Conservation (phyloP, 2,888 invertebrate species). For the Ariolimax columbianus region DNA sequence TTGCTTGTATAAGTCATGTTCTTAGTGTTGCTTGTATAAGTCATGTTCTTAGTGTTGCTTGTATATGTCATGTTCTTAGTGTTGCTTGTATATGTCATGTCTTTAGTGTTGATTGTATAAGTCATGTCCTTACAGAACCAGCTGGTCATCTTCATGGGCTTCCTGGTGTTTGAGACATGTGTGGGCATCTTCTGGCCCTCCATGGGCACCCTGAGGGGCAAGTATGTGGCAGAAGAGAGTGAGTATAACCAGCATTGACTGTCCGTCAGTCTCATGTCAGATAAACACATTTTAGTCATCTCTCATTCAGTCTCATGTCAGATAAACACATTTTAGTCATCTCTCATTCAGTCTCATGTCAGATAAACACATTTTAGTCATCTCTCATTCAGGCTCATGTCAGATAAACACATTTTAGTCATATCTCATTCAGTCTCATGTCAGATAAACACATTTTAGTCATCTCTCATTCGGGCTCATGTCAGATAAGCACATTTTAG, state of each 20-base stretch:
- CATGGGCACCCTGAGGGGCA: slow-evolving; percentile 79
- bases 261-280: background rate
- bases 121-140: slow-evolving; percentile 74
- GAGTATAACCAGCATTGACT: slow-evolving; percentile 53
- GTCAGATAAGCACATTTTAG: background rate
- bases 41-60: too few species aligned
- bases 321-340: too few species aligned
- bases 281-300: background rate
- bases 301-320: background rate
- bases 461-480: background rate
- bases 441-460: too few species aligned
- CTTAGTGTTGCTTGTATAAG: too few species aligned
- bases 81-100: too few species aligned
- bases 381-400: background rate
- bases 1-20: too few species aligned
- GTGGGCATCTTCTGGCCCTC: slow-evolving; percentile 81
- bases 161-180: slow-evolving; percentile 80
- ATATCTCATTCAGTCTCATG: too few species aligned
- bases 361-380: too few species aligned
- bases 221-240: slow-evolving; percentile 80
- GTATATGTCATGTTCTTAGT: too few species aligned
- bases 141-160: slow-evolving; percentile 78
- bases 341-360: background rate
- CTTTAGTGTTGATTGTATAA: too few species aligned
- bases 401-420: background rate